A percentile compares a stretch with the other conserved stretches of the same genome.
phyloP scores from a whole-genome alignment of 2,113 vertebrate genomes.

The Paralichthys olivaceus region DNA sequence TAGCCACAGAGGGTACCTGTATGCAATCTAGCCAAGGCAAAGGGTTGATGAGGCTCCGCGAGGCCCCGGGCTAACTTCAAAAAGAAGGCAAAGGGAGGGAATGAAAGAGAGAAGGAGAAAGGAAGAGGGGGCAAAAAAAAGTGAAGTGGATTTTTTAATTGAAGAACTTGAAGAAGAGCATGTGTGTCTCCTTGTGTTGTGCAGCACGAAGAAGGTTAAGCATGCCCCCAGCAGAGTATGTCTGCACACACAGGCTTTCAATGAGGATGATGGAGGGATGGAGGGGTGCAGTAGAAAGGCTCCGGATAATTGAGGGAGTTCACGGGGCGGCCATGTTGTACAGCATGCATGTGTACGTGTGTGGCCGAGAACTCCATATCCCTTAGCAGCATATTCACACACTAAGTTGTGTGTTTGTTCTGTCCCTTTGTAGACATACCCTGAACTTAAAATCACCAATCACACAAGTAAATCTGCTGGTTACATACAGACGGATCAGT shows the following conservation, averaged over 20 bases:
- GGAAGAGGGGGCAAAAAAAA: slow-evolving; percentile 16
- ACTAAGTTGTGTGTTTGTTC: not conserved
- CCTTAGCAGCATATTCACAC: not conserved
- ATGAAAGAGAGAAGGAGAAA: slow-evolving; percentile 50
- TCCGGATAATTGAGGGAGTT: slow-evolving; percentile 70
- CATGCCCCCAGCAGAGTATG: slow-evolving; percentile 69
- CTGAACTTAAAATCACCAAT: slow-evolving; percentile 4
- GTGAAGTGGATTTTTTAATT: slow-evolving; percentile 70
- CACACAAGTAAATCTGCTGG: not conserved
- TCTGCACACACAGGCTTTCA: slow-evolving; percentile 66
- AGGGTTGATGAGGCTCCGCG: slow-evolving; percentile 78
- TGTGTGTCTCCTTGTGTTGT: slow-evolving; percentile 61
- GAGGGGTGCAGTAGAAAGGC: slow-evolving; percentile 52
- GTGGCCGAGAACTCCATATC: slow-evolving; percentile 18
- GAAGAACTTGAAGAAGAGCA: slow-evolving; percentile 72
- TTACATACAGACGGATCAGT: not conserved
- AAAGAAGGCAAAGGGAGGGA: slow-evolving; percentile 72
- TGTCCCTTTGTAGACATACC: slow-evolving; percentile 3
- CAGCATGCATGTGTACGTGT: not conserved
- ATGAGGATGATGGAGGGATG: slow-evolving; percentile 55
- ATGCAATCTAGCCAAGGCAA: slow-evolving; percentile 81
- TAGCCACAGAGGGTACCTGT: slow-evolving; percentile 83
- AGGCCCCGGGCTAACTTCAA: slow-evolving; percentile 81
- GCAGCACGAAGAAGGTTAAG: slow-evolving; percentile 74
- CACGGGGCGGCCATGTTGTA: slow-evolving; percentile 59